A percentile compares a stretch with the other conserved stretches of the same genome.
Evolutionary conservation across 1,140 invertebrate genomes (phyloP).

Genomic region (Aradophagus sp.): DNA sequence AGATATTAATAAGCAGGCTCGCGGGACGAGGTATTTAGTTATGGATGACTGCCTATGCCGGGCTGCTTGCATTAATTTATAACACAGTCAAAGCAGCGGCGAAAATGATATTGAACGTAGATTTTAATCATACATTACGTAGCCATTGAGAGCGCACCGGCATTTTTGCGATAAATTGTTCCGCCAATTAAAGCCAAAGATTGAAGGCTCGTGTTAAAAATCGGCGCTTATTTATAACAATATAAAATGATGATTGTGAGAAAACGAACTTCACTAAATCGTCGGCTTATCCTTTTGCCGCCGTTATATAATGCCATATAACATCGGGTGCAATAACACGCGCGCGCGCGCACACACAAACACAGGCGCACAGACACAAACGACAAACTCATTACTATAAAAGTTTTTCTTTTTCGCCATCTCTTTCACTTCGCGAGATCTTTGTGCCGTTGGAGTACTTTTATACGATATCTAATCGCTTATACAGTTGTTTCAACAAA

Average conservation of each 20-base stretch:
- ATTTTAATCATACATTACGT: conserved; percentile 40
- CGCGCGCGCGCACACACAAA: too few species aligned
- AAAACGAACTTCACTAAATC: conserved; percentile 34
- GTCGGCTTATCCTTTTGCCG: conserved; percentile 22
- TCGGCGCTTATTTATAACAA: conserved; percentile 37
- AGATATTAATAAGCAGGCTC: too few species aligned
- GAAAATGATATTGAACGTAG: conserved; percentile 41
- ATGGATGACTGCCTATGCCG: conserved; percentile 39
- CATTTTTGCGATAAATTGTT: conserved; percentile 9
- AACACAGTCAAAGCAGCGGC: conserved; percentile 26
- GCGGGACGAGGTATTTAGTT: conserved; percentile 25
- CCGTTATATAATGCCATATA: conserved; percentile 40
- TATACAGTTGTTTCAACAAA: too few species aligned
- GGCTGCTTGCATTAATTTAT: conserved; percentile 39
- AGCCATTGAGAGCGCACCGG: conserved; percentile 6
- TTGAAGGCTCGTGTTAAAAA: conserved; percentile 14
- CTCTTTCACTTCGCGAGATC: conserved; percentile 15
- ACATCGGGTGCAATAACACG: conserved; percentile 34
- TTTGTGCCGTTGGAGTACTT: neutral
- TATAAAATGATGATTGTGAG: conserved; percentile 45
- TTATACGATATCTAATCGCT: too few species aligned
- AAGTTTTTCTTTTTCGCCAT: conserved; percentile 5
- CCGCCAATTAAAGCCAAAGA: conserved; percentile 27
- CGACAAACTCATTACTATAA: conserved; percentile 41
- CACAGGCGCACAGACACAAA: conserved; percentile 7